Conservation (phyloP, 1,140 invertebrate species). For the Rhagoletis pomonella region DNA sequence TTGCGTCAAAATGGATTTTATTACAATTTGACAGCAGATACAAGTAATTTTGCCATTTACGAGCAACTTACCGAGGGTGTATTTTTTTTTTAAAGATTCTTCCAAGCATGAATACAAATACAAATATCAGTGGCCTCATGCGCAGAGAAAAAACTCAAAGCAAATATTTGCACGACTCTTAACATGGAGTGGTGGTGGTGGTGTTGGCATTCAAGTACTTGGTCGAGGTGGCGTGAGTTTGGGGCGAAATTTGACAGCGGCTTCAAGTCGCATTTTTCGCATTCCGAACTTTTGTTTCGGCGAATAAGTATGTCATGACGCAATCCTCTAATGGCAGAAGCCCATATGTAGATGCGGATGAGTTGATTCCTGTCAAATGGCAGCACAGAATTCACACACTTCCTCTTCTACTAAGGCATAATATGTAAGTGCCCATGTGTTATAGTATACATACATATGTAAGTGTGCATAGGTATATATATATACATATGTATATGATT, state of each 20-base stretch:
- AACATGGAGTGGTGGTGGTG: not conserved
- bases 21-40: conserved; percentile 37
- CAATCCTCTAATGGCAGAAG: not conserved
- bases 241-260: not conserved
- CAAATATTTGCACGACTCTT: conserved; percentile 40
- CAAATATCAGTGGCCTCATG: not conserved
- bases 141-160: conserved; percentile 4
- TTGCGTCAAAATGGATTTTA: conserved; percentile 36
- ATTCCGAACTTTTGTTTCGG: not conserved
- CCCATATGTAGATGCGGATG: no score
- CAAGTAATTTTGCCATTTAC: conserved; percentile 48
- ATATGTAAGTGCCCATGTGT: not conserved
- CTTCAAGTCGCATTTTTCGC: not conserved
- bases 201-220: not conserved
- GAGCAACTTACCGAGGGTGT: conserved; percentile 37
- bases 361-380: no score
- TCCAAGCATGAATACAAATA: not conserved
- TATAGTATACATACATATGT: no score
- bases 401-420: not conserved
- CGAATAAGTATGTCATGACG: not conserved
- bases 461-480: no score
- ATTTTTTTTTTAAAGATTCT: not conserved
- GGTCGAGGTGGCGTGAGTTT: not conserved
- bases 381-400: not conserved
- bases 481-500: no score